Evolutionary conservation across 2,797 vertebrate species (phyloP).

Genomic region (Catostomus latipinnis): DNA sequence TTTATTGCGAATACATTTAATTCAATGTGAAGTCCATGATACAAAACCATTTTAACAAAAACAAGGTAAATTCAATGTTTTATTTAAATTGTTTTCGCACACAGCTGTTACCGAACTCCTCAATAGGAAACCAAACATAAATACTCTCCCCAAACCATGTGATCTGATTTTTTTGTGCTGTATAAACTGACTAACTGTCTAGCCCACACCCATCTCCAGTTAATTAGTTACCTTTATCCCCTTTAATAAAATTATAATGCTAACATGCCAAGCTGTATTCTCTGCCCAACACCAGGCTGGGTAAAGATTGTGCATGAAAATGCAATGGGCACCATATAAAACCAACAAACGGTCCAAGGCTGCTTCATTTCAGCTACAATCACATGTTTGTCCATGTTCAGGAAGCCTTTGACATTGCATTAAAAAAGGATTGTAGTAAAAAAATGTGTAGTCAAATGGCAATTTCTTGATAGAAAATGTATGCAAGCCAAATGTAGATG

Average conservation of each 20-base stretch:
- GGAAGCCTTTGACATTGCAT: conserved; percentile 74
- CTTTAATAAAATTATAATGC: conserved; percentile 74
- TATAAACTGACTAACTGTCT: conserved; percentile 60
- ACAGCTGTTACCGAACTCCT: conserved; percentile 70
- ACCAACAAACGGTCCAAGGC: conserved; percentile 76
- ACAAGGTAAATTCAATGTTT: conserved; percentile 81
- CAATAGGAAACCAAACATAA: conserved; percentile 65
- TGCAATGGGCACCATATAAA: conserved; percentile 67
- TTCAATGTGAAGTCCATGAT: conserved; percentile 71
- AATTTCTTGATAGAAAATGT: conserved; percentile 81
- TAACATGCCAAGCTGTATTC: conserved; percentile 66
- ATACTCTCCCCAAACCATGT: conserved; percentile 68
- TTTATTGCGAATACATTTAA: conserved; percentile 77
- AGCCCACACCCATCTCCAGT: conserved; percentile 27
- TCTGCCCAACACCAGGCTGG: conserved; percentile 77
- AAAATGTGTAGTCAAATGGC: conserved; percentile 80
- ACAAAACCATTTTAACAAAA: conserved; percentile 74
- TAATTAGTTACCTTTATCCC: conserved; percentile 36
- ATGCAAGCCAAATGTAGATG: conserved; percentile 76
- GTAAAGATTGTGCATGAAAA: conserved; percentile 71
- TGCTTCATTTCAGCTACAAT: conserved; percentile 80
- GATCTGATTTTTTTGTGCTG: conserved; percentile 70
- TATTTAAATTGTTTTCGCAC: conserved; percentile 74
- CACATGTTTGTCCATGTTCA: conserved; percentile 72
- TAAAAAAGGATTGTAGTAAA: conserved; percentile 69